Percentiles rank a stretch among this genome's conserved stretches.
Conservation (phyloP, 1,140 invertebrate genomes). For the Bacillus rossius region DNA sequence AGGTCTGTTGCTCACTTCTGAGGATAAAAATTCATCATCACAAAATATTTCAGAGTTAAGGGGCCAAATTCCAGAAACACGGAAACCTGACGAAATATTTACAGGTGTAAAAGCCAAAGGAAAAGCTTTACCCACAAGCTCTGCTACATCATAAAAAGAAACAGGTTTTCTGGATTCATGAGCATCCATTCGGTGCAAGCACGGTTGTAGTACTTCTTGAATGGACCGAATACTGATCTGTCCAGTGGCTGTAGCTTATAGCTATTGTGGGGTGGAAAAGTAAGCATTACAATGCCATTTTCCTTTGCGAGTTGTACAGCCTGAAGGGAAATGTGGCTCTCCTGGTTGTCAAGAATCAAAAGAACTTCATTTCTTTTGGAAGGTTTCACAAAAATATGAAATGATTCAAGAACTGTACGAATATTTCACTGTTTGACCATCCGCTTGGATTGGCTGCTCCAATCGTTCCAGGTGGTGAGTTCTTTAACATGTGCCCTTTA, state of each 20-base stretch:
- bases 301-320: slow-evolving; percentile 28
- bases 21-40: slow-evolving; percentile 35
- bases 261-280: slow-evolving; percentile 30
- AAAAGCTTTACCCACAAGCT: slow-evolving; percentile 25
- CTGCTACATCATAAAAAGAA: slow-evolving; percentile 33
- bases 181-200: slow-evolving; percentile 28
- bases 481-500: slow-evolving; percentile 28
- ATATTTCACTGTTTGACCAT: slow-evolving; percentile 19
- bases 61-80: slow-evolving; percentile 30
- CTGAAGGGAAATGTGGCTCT: slow-evolving; percentile 31
- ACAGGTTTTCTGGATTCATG: slow-evolving; percentile 25
- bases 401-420: slow-evolving; percentile 34
- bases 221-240: slow-evolving; percentile 33
- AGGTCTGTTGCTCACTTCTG: slow-evolving; percentile 34
- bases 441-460: slow-evolving; percentile 13
- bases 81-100: slow-evolving; percentile 35
- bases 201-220: slow-evolving; percentile 45
- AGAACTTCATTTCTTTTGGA: slow-evolving; percentile 33
- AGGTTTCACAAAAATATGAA: slow-evolving; percentile 25
- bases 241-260: slow-evolving; percentile 43
- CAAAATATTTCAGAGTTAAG: slow-evolving; percentile 34
- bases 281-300: slow-evolving; percentile 33
- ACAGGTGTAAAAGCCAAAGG: slow-evolving; percentile 22
- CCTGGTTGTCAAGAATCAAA: slow-evolving; percentile 38
- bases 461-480: slow-evolving; percentile 14